phyloP scores from a whole-genome alignment of 2,113 vertebrate genomes.

The Mirounga angustirostris region DNA sequence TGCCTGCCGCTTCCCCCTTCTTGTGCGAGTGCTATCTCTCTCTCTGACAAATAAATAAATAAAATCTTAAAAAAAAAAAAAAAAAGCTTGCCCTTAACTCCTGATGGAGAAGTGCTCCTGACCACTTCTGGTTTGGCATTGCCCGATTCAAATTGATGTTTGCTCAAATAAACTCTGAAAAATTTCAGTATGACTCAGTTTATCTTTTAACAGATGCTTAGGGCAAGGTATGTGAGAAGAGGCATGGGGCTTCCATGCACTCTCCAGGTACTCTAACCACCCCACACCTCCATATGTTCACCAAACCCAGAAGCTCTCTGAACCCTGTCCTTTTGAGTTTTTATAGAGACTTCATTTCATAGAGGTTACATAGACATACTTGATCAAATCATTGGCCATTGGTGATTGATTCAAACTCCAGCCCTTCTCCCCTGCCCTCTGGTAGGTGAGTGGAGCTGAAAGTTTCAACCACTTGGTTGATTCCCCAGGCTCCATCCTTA shows the following conservation, averaged over 20 bases:
- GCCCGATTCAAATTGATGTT: not conserved
- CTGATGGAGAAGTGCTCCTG: not conserved
- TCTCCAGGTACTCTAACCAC: not conserved
- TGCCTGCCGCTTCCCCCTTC: not conserved
- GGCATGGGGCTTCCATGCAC: no score
- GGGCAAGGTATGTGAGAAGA: not conserved
- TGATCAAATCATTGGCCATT: not conserved
- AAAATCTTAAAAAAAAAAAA: not conserved
- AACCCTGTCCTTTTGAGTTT: not conserved
- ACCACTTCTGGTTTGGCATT: not conserved
- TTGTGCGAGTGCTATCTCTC: not conserved
- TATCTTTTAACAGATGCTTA: not conserved
- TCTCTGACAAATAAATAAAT: not conserved
- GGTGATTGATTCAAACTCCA: not conserved
- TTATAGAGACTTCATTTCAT: not conserved
- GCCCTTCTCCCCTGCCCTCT: not conserved
- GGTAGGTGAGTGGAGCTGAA: not conserved
- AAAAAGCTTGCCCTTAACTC: not conserved
- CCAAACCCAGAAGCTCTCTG: not conserved
- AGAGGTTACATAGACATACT: not conserved
- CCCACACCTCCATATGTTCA: not conserved
- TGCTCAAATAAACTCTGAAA: not conserved
- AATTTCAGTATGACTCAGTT: not conserved
- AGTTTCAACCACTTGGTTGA: not conserved
- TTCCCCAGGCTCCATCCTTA: not conserved